Percentiles rank a stretch among this genome's conserved stretches.
phyloP scores from a whole-genome alignment of 2,797 vertebrate species.

The Luscinia megarhynchos region DNA sequence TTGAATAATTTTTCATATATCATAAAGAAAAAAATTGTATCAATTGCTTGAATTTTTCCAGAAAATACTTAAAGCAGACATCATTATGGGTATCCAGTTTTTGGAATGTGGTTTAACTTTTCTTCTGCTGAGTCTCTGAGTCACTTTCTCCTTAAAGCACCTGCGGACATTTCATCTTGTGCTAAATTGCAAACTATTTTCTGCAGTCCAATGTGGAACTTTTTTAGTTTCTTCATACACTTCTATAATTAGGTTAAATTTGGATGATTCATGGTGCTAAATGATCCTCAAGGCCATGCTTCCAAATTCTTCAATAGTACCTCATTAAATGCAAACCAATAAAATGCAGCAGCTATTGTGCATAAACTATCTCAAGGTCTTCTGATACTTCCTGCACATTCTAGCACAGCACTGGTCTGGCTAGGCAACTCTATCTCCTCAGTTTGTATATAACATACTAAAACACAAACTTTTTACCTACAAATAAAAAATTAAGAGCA shows the following conservation, averaged over 20 bases:
- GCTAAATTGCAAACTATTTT: neutral
- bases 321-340: slow-evolving; percentile 42
- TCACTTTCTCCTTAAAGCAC: slow-evolving; percentile 9
- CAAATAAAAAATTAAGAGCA: neutral
- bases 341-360: slow-evolving; percentile 6
- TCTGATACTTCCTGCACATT: neutral
- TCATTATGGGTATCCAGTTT: neutral
- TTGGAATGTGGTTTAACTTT: neutral
- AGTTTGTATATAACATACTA: neutral
- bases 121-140: neutral
- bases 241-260: slow-evolving; percentile 60
- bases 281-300: neutral
- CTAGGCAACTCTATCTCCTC: slow-evolving; percentile 11
- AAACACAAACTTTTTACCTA: neutral
- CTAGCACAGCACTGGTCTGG: neutral
- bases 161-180: slow-evolving; percentile 42
- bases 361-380: slow-evolving; percentile 12
- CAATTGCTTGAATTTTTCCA: neutral
- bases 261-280: slow-evolving; percentile 47
- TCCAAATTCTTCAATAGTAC: slow-evolving; percentile 35
- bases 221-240: slow-evolving; percentile 31
- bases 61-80: neutral
- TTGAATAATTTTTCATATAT: neutral
- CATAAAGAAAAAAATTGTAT: neutral
- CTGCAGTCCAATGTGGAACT: neutral